Conservation (phyloP, 2,888 invertebrate species). For the Diarsia dahlii region DNA sequence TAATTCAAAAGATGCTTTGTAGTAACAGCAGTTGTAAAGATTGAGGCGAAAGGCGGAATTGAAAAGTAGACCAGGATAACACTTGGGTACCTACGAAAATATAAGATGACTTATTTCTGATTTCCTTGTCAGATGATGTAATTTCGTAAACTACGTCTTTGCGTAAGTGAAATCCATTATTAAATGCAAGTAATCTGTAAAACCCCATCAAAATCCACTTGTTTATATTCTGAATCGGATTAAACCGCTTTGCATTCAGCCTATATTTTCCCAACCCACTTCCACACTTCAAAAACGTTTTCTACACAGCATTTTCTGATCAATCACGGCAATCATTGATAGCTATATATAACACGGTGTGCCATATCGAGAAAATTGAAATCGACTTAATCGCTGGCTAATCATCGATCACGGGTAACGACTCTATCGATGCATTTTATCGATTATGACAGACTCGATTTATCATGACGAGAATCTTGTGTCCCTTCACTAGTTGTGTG, state of each 20-base stretch:
- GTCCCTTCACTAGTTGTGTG: slow-evolving; percentile 60
- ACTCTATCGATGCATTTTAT: slow-evolving; percentile 61
- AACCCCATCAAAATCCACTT: slow-evolving; percentile 27
- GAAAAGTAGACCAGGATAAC: slow-evolving; percentile 31
- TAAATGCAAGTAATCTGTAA: slow-evolving; percentile 44
- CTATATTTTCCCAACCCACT: slow-evolving; percentile 61
- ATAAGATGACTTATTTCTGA: slow-evolving; percentile 30
- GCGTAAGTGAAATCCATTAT: slow-evolving; percentile 43
- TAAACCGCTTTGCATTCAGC: slow-evolving; percentile 33
- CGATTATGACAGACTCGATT: slow-evolving; percentile 61
- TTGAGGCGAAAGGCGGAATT: background rate
- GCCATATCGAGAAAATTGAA: slow-evolving; percentile 64
- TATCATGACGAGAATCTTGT: slow-evolving; percentile 45
- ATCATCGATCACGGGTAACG: slow-evolving; percentile 63
- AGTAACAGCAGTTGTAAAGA: background rate
- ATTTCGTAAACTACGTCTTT: slow-evolving; percentile 31
- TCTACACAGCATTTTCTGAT: slow-evolving; percentile 58
- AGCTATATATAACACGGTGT: slow-evolving; percentile 60
- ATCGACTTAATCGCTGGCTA: slow-evolving; percentile 63
- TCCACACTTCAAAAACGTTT: slow-evolving; percentile 51
- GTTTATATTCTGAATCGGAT: slow-evolving; percentile 54
- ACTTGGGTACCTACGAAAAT: slow-evolving; percentile 34
- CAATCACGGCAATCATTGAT: slow-evolving; percentile 60
- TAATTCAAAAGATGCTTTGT: background rate
- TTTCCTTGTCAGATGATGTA: slow-evolving; percentile 20